A percentile compares a stretch with the other conserved stretches of the same genome.
phyloP scores from a whole-genome alignment of 2,797 vertebrate genomes.

The Darevskia mixta region DNA sequence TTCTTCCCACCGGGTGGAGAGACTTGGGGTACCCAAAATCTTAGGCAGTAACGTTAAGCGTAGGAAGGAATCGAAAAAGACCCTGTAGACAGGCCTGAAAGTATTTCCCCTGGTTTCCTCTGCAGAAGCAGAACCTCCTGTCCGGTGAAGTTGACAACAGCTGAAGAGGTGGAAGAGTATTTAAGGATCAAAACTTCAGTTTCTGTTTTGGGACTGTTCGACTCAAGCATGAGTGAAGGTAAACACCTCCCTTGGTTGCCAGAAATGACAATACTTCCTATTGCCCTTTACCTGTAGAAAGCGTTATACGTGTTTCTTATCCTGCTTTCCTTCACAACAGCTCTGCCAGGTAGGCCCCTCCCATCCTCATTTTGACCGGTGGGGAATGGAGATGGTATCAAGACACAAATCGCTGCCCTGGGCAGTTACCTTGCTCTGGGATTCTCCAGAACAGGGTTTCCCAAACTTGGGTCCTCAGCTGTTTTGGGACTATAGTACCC shows the following conservation, averaged over 20 bases:
- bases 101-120: neutral
- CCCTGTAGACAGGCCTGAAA: neutral
- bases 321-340: neutral
- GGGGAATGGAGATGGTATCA: neutral
- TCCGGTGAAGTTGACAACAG: slow-evolving; percentile 79
- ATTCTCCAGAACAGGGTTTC: no score
- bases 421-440: no score
- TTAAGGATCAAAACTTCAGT: slow-evolving; percentile 78
- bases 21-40: neutral
- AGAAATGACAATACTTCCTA: neutral
- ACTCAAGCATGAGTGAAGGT: slow-evolving; percentile 79
- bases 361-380: neutral
- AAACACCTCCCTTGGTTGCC: neutral
- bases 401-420: neutral
- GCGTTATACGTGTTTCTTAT: neutral
- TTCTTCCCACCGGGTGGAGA: no score
- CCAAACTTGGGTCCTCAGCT: no score
- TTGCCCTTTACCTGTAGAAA: neutral
- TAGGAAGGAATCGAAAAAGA: neutral
- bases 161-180: slow-evolving; percentile 85
- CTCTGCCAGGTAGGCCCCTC: neutral
- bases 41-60: neutral
- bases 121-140: slow-evolving; percentile 75
- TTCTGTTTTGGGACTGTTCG: slow-evolving; percentile 86
- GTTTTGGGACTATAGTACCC: no score